A percentile compares a stretch with the other conserved stretches of the same genome.
Evolutionary conservation across 2,797 vertebrate species (phyloP).

Genomic region (Sandelia bainsii): DNA sequence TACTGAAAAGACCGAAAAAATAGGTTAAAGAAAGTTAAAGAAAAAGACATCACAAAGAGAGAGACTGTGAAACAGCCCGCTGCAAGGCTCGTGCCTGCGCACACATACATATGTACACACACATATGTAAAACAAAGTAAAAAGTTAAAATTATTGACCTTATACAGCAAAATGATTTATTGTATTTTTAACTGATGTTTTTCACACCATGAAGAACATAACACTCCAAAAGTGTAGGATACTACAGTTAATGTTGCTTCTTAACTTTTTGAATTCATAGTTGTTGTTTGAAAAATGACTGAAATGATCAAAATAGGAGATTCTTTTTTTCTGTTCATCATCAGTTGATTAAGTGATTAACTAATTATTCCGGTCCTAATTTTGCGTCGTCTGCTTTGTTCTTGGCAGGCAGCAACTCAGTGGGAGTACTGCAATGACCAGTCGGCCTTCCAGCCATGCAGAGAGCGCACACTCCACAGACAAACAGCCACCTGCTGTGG

Average conservation of each 20-base stretch:
- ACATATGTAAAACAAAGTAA: too few species aligned
- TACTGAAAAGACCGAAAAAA: too few species aligned
- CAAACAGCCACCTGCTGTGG: slow-evolving; percentile 83
- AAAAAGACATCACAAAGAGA: too few species aligned
- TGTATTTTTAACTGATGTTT: background rate
- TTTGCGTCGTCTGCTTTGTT: slow-evolving; percentile 9
- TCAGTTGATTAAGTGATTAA: background rate
- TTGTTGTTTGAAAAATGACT: too few species aligned
- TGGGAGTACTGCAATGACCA: slow-evolving; percentile 91
- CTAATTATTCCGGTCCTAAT: background rate
- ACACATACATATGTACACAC: too few species aligned
- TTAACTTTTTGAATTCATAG: too few species aligned
- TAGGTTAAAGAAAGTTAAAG: too few species aligned
- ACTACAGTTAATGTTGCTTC: too few species aligned
- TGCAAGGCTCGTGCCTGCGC: too few species aligned
- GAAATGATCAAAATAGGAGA: background rate
- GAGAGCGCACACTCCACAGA: slow-evolving; percentile 86
- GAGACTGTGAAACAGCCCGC: too few species aligned
- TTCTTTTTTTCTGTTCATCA: background rate
- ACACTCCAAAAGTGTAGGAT: background rate
- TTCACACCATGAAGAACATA: background rate
- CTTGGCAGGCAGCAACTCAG: slow-evolving; percentile 81
- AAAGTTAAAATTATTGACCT: too few species aligned
- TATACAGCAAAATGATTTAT: background rate
- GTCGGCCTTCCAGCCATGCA: slow-evolving; percentile 91